Percentiles rank a stretch among this genome's conserved stretches.
phyloP scores from a whole-genome alignment of 2,888 invertebrate genomes.

The Drosophila kambysellisi region DNA sequence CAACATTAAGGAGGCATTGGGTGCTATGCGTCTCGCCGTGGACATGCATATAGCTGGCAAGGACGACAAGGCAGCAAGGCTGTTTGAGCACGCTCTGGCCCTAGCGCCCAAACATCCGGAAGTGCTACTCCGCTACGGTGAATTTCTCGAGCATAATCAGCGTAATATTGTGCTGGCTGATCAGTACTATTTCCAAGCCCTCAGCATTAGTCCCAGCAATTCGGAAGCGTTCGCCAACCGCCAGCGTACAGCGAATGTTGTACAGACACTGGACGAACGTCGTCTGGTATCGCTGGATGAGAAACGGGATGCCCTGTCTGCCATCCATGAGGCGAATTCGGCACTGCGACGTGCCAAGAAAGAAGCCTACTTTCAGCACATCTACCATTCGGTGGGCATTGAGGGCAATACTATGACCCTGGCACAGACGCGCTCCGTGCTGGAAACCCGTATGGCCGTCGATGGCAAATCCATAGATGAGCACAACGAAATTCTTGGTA shows the following conservation, averaged over 20 bases:
- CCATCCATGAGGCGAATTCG: constrained; percentile 92
- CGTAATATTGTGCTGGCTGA: constrained; percentile 95
- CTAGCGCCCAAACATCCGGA: constrained; percentile 97
- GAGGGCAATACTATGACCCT: constrained; percentile 99
- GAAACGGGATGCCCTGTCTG: constrained; percentile 92
- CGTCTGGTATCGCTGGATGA: constrained; percentile 88
- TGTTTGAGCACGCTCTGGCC: constrained; percentile 96
- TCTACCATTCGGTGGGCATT: constrained; percentile 98
- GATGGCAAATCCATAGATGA: constrained; percentile 97
- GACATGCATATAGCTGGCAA: constrained; percentile 94
- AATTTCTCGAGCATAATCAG: constrained; percentile 94
- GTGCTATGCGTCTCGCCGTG: constrained; percentile 92
- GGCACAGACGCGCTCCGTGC: constrained; percentile 94
- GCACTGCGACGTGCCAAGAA: constrained; percentile 95
- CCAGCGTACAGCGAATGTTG: constrained; percentile 93
- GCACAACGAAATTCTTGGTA: constrained; percentile 97
- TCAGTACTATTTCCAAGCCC: constrained; percentile 94
- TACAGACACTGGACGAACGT: constrained; percentile 93
- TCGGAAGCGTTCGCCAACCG: constrained; percentile 92
- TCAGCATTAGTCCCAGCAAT: constrained; percentile 93
- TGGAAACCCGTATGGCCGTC: constrained; percentile 95
- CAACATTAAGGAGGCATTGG: constrained; percentile 90
- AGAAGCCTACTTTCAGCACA: constrained; percentile 97
- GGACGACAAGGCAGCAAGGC: constrained; percentile 92
- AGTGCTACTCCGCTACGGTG: constrained; percentile 95